These are phyloP conservation scores for Pristionchus entomophagus DNA, from an alignment of 2,888 invertebrate genomes.

Conservation along the genomic window DNA sequence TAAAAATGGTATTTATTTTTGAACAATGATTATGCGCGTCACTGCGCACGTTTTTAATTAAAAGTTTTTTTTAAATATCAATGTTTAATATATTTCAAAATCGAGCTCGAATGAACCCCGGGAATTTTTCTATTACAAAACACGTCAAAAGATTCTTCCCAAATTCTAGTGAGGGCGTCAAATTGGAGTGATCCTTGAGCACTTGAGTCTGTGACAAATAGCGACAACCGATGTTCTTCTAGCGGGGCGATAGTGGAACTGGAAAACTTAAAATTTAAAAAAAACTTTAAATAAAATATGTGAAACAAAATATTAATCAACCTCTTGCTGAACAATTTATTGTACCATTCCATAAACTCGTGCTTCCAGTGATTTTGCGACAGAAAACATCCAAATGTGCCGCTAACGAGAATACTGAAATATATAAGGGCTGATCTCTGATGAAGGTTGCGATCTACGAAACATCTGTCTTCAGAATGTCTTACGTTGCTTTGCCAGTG, in stretches of 20 bases:
- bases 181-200: background rate
- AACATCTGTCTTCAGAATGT: background rate
- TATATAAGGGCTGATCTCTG: background rate
- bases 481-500: background rate
- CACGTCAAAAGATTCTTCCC: background rate
- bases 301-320: no score
- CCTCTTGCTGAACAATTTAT: background rate
- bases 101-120: background rate
- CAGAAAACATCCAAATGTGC: background rate
- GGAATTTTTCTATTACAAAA: background rate
- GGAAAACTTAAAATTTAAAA: background rate
- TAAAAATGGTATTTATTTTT: no score
- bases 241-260: background rate
- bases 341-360: background rate
- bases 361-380: background rate
- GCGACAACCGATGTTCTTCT: background rate
- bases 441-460: no score
- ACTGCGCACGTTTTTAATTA: slow-evolving; percentile 18
- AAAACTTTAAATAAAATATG: no score
- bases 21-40: background rate
- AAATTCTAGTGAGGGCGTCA: background rate
- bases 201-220: background rate
- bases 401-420: background rate
- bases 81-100: background rate
- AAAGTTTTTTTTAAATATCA: background rate